Evolutionary conservation across 2,797 vertebrate species (phyloP).

Genomic region (Gadopsis bispinosus): DNA sequence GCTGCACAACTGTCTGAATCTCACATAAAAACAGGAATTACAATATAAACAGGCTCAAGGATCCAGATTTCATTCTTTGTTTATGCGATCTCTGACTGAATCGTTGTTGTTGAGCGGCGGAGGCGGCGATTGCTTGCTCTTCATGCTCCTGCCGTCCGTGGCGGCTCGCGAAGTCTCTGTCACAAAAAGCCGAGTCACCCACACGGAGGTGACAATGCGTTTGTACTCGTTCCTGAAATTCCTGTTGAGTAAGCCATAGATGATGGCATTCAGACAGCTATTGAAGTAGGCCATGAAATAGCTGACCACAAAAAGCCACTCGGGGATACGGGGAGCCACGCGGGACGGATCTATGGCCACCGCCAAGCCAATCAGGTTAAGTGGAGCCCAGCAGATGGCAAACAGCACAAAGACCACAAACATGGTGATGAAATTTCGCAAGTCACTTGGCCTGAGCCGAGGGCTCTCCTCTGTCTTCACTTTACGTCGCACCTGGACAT

Average conservation of each 20-base stretch:
- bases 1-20: constrained; percentile 64
- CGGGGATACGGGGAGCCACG: constrained; percentile 81
- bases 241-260: constrained; percentile 88
- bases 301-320: constrained; percentile 88
- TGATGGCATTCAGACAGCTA: constrained; percentile 89
- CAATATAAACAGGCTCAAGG: constrained; percentile 23
- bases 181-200: constrained; percentile 83
- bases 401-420: constrained; percentile 90
- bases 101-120: constrained; percentile 84
- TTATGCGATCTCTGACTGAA: constrained; percentile 71
- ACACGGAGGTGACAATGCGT: constrained; percentile 85
- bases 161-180: constrained; percentile 84
- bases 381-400: constrained; percentile 89
- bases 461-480: constrained; percentile 84
- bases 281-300: constrained; percentile 91
- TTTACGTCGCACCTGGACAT: constrained; percentile 80
- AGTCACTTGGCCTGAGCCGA: constrained; percentile 84
- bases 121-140: constrained; percentile 83
- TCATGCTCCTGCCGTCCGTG: constrained; percentile 81
- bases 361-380: constrained; percentile 88
- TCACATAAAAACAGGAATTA: constrained; percentile 64
- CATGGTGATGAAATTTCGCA: constrained; percentile 89
- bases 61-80: constrained; percentile 69
- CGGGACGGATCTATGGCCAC: constrained; percentile 85
- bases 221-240: constrained; percentile 90